Base-by-base conservation (phyloP, 2,888 invertebrate genomes). In the Dryomyza anilis region DNA sequence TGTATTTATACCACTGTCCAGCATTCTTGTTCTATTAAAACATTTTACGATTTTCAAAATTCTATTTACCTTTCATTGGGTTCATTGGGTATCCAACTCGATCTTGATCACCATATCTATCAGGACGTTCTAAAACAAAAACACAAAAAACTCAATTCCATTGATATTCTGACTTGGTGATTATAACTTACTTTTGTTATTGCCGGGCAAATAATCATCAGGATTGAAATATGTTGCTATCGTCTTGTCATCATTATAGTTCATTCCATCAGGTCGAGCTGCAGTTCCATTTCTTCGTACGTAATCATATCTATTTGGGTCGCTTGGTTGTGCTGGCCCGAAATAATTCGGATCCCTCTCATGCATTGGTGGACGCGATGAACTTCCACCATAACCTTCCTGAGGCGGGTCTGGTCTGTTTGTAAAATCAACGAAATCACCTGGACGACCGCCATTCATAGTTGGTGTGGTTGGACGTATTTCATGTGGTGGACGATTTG, bases 211-310 rank as follows among this genome's bases (percentile, higher is more conserved):
- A 69, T 83, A 83, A 46, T 83, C 83, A 39, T 80, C 81, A 1
- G 83, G 83, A 77, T 83, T 83, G 59, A 83, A 83, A 65, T 77
- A 83, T 1, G 83, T 83, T 36, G 81, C 76, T 52, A 83, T 83
- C 7, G 78, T 76, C 65, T 82, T 81, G 56, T 82, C 82, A 48
- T 79, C 78, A 45, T 76, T 75, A 63, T 78, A 77, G 33, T 66
- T 72, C 43, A 70, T 71, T 56, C 73, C 75, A 36, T 69, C 71
- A 10, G 73, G 71, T 23, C 62, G 67, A 3, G 68, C 62, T 7
- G 64, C 70, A 12, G 71, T 72, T 19, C 71, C 72, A 63, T 74
- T 74, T 23, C 72, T 36, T 6, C 72, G 66, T 39, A 71, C 70
- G 60, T 77, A 76, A 3, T 74, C 73, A 67, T 76, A 74, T 36